A percentile compares a stretch with the other conserved stretches of the same genome.
Evolutionary conservation across 2,888 invertebrate genomes (phyloP).

Genomic region (Miltochrista miniata): DNA sequence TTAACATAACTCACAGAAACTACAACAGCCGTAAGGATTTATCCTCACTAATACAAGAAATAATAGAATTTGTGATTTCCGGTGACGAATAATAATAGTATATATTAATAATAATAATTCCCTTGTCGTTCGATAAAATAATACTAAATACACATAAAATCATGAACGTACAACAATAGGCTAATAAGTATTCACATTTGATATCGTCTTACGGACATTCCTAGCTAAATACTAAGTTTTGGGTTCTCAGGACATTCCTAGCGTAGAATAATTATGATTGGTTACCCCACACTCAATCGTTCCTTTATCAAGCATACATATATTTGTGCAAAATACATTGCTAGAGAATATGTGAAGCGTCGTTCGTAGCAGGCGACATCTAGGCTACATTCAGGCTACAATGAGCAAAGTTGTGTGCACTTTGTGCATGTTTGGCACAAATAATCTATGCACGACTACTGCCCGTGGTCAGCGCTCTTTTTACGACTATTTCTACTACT

Average conservation of each 20-base stretch:
- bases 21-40: slow-evolving; percentile 5
- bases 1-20: slow-evolving; percentile 19
- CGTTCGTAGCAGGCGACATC: slow-evolving; percentile 13
- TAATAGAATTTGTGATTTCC: slow-evolving; percentile 7
- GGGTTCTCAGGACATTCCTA: too few relatives aligned
- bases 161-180: slow-evolving; percentile 47
- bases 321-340: slow-evolving; percentile 31
- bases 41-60: slow-evolving; percentile 11
- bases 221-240: slow-evolving; percentile 29
- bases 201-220: slow-evolving; percentile 34
- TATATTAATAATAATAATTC: slow-evolving; percentile 7
- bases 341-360: slow-evolving; percentile 35
- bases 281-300: not conserved
- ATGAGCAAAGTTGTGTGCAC: slow-evolving; percentile 59
- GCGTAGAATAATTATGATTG: not conserved
- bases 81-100: slow-evolving; percentile 6
- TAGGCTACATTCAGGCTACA: slow-evolving; percentile 5
- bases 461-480: not conserved
- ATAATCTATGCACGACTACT: slow-evolving; percentile 45
- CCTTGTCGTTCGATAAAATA: not conserved
- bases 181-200: slow-evolving; percentile 35
- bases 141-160: slow-evolving; percentile 8
- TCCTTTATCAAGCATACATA: slow-evolving; percentile 22
- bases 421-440: slow-evolving; percentile 70
- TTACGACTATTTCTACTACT: too few relatives aligned